Evolutionary conservation across 2,888 invertebrate species (phyloP).

Genomic region (Ophion costatus): DNA sequence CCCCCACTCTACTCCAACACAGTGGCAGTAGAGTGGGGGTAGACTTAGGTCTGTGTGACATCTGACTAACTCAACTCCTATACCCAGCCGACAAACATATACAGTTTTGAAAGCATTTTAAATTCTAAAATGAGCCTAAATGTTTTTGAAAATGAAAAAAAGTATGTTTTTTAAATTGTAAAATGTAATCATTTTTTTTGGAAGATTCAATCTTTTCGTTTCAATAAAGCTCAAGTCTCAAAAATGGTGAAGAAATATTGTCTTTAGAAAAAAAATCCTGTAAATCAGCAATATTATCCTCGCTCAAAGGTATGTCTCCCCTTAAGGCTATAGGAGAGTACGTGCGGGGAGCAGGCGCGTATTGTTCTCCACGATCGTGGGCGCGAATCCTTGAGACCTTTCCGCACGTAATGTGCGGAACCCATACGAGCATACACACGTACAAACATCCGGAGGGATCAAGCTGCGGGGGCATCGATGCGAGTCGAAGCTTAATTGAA

Average conservation of each 20-base stretch:
- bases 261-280: slow-evolving; percentile 8
- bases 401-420: slow-evolving; percentile 50
- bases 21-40: too few species aligned
- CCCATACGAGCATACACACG: background rate
- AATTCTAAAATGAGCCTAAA: too few species aligned
- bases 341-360: slow-evolving; percentile 15
- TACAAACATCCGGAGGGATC: slow-evolving; percentile 69
- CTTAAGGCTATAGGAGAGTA: slow-evolving; percentile 24
- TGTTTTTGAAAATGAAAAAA: background rate
- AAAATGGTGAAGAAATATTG: too few species aligned
- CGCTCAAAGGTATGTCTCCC: too few species aligned
- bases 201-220: too few species aligned
- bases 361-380: slow-evolving; percentile 63
- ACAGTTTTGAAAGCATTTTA: too few species aligned
- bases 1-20: too few species aligned
- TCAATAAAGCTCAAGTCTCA: too few species aligned
- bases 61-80: too few species aligned
- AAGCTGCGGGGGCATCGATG: slow-evolving; percentile 69
- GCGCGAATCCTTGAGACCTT: slow-evolving; percentile 75
- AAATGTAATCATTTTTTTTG: background rate
- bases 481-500: slow-evolving; percentile 78
- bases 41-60: too few species aligned
- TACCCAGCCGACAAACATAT: too few species aligned
- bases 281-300: too few species aligned
- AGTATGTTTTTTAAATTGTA: background rate